Base-by-base conservation (phyloP, 2,888 invertebrate genomes). In the Cantharis flavilabris region DNA sequence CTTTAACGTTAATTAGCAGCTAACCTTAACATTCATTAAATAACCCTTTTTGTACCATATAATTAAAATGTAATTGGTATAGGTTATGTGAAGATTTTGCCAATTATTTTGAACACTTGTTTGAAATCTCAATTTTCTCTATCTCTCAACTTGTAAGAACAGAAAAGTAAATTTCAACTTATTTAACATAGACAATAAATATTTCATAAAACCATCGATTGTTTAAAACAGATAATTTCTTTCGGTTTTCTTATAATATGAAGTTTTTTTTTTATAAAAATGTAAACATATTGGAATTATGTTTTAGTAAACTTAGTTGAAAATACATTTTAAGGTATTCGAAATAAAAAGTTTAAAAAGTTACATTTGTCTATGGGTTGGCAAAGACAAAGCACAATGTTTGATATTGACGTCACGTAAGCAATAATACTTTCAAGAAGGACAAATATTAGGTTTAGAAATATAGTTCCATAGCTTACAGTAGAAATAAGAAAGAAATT, bases 361-460 rank as follows among this genome's bases (percentile, higher is more conserved):
- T 20, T 23, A 23, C 20, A 65, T 71, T 28, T 63, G 65, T 65
- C 33, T 30, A 33, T 49, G 73, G 10, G 33, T 63, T 63, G 13
- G 70, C 70, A 70, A 75, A 75, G 49, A 75, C 70, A 70, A 75
- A 75, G 75, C 75, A 23, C 71, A 69, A 28, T 70, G 75, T 70
- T 75, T 70, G 70, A 70, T 75, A 75, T 75, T 75, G 75, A 75
- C 75, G 70, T 75, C 75, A 75, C 75, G 75, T 75, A 75, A 75
- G 75, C 75, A 75, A 75, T 73, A 73, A 73, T 75, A 75, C 70
- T 70, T 75, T 75, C 70, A 75, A 75, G 75, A 63, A 70, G 75
- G 75, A 71, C 71, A 75, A 75, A 75, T 75, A 75, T 75, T 75
- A 75, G 75, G 75, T 75, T 75, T 75, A 64, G 75, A 75, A 75